phyloP scores from a whole-genome alignment of 2,113 vertebrate species.

The Coreoperca whiteheadi region DNA sequence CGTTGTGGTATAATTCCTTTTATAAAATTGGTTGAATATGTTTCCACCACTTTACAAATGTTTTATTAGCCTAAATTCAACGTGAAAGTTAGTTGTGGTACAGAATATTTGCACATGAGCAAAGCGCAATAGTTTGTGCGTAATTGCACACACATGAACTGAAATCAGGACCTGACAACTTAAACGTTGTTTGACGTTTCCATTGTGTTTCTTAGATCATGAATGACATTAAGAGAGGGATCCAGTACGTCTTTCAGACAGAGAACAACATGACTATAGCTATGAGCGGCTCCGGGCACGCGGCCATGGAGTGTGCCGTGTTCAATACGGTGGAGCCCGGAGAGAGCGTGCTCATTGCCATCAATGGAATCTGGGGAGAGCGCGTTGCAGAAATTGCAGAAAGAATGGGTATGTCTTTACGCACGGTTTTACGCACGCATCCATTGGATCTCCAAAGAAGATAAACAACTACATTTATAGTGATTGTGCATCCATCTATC shows the following conservation, averaged over 20 bases:
- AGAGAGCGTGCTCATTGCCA: slow-evolving; percentile 87
- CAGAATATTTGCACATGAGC: not conserved
- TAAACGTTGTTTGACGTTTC: not conserved
- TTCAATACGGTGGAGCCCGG: slow-evolving; percentile 89
- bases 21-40: too few species aligned
- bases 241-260: slow-evolving; percentile 96
- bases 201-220: slow-evolving; percentile 86
- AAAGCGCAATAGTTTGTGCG: not conserved
- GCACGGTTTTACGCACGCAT: slow-evolving; percentile 20
- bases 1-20: not conserved
- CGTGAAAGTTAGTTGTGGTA: not conserved
- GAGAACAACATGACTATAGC: slow-evolving; percentile 89
- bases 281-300: slow-evolving; percentile 92
- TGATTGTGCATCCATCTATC: not conserved
- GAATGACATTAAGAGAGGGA: slow-evolving; percentile 94
- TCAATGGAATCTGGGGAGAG: slow-evolving; percentile 95
- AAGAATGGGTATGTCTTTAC: slow-evolving; percentile 86
- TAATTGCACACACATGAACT: slow-evolving; percentile 1
- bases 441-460: not conserved
- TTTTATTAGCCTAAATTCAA: not conserved
- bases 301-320: slow-evolving; percentile 93
- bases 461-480: not conserved
- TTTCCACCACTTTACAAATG: not conserved
- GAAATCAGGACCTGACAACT: too few species aligned
- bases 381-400: slow-evolving; percentile 89